Evolutionary conservation across 2,113 vertebrate species (phyloP), one percentile per base, ranked within the genome.

Genomic region (Caretta caretta): DNA sequence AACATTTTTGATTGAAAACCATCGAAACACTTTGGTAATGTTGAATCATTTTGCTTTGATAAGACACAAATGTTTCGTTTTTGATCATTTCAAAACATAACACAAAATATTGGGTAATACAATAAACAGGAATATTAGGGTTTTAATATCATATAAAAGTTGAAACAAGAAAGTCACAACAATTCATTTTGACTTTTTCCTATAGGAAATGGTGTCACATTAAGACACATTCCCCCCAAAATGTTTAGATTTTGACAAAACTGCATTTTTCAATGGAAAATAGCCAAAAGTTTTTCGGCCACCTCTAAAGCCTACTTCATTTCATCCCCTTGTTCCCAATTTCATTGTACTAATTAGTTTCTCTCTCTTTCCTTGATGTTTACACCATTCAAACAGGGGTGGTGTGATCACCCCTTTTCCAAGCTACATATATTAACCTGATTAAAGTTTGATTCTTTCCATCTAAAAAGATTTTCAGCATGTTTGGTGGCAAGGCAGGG

Each of bases 171-270:
- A 87, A 93, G 91, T 24, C 91, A 57, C 56, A 93, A 5, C 14
- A 90, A 97, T 94, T 87, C 84, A 10, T 89, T 96, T 86, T 88
- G 72, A 94, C 95, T 87, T 88, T 2, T 46, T 27, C 24, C 38
- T 93, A 92, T 94, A 93, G 90, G 94, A 69, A 90, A 87, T 12
- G 93, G 83, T n/a, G 92, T 97, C 96, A 89, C 87, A 92, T 93
- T 16, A 90, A 90, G 75, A 76, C 59, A 84, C 53, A 65, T 62
- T 38, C n/a, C 72, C 42, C 10, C 1, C 29, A 90, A 92, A 91
- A 92, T 27, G 79, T 51, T 11, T 22, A 48, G 82, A 54, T 78
- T 91, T 88, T 46, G 59, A 48, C n/a, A 38, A n/a, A 29, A 27
- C 57, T 9, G 49, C 48, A 3, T 62, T 62, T 59, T 62, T 14